A percentile compares a stretch with the other conserved stretches of the same genome.
phyloP scores from a whole-genome alignment of 2,888 invertebrate species.

The Brachyptera putata region DNA sequence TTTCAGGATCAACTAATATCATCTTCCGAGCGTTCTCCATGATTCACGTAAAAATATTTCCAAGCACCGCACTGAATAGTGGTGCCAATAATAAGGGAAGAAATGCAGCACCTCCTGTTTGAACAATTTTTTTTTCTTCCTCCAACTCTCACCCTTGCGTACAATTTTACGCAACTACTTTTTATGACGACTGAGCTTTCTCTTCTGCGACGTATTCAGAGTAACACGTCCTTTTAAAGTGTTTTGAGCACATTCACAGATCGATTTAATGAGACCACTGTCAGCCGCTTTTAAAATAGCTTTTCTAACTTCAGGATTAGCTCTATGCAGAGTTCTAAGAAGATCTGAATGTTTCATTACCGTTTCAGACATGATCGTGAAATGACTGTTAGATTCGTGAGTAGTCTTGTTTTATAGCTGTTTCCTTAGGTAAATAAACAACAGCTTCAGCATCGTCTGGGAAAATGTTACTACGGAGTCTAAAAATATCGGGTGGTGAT shows the following conservation, averaged over 20 bases:
- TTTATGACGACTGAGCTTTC: not conserved
- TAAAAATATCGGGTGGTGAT: slow-evolving; percentile 25
- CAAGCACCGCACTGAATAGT: not conserved
- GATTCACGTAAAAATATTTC: not conserved
- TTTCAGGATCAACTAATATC: not conserved
- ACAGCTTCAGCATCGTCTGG: too few relatives aligned
- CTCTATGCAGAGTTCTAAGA: not conserved
- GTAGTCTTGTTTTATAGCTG: slow-evolving; percentile 29
- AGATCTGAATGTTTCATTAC: not conserved
- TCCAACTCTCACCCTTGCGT: not conserved
- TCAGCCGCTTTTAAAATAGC: not conserved
- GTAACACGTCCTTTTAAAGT: not conserved
- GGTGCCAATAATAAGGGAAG: not conserved
- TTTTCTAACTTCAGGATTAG: not conserved
- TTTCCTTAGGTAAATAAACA: too few relatives aligned
- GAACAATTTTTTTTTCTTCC: not conserved
- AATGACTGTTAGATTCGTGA: not conserved
- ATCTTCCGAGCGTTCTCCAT: slow-evolving; percentile 6
- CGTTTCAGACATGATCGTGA: not conserved
- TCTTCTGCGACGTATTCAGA: not conserved
- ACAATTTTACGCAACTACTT: not conserved
- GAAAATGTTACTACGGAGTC: not conserved
- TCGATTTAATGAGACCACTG: not conserved
- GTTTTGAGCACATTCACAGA: not conserved
- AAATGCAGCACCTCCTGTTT: too few relatives aligned